A percentile compares a stretch with the other conserved stretches of the same genome.
Evolutionary conservation across 2,888 invertebrate genomes (phyloP).

Genomic region (Portevinia maculata): DNA sequence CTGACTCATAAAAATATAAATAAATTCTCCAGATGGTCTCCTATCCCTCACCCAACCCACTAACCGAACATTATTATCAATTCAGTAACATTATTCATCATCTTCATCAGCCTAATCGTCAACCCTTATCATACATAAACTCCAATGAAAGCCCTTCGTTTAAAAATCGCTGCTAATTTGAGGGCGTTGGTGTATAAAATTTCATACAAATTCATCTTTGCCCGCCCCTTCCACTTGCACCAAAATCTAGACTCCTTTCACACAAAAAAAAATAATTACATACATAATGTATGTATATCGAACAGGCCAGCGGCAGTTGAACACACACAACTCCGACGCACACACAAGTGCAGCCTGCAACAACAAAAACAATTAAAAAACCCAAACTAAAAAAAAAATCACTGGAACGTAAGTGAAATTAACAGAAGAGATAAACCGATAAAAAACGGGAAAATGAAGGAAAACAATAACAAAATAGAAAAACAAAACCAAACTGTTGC

Average conservation of each 20-base stretch:
- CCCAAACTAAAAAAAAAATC: constrained; percentile 6
- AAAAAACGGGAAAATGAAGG: constrained; percentile 7
- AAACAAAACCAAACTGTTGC: constrained; percentile 48
- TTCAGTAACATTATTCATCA: constrained; percentile 44
- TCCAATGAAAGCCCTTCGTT: constrained; percentile 18
- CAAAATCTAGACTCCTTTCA: not conserved
- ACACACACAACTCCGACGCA: constrained; percentile 16
- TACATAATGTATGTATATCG: not conserved
- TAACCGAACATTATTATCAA: not conserved
- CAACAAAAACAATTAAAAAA: constrained; percentile 3
- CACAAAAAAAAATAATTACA: not conserved
- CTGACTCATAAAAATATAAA: constrained; percentile 53
- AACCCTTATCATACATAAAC: constrained; percentile 59
- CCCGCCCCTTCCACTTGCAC: not conserved
- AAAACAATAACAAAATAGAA: constrained; percentile 4
- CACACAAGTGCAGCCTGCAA: constrained; percentile 40
- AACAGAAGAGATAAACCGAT: constrained; percentile 17
- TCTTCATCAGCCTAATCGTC: constrained; percentile 16
- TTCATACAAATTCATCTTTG: not conserved
- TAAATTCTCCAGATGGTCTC: constrained; percentile 25
- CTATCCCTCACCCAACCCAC: not conserved
- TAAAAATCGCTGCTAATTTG: constrained; percentile 50
- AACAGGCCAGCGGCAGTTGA: constrained; percentile 3
- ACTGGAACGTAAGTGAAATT: constrained; percentile 8
- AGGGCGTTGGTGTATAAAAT: constrained; percentile 58